Base-by-base conservation (phyloP, 1,140 invertebrate genomes). In the Telenomus remus region DNA sequence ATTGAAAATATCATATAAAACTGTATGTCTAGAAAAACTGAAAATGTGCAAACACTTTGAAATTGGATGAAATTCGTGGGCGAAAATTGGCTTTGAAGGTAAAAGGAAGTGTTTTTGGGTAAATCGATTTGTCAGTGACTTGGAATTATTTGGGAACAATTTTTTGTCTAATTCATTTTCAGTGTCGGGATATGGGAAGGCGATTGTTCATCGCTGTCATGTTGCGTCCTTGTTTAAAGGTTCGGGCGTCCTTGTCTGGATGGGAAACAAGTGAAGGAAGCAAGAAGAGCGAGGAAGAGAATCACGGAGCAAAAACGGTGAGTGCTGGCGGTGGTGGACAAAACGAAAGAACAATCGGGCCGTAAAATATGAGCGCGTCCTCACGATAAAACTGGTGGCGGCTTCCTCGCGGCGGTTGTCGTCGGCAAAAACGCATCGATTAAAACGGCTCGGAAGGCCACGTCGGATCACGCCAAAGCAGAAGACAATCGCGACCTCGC, bases 341-440 rank as follows among this genome's bases (percentile, higher is more conserved):
- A 76, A 50, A 70, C 76, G 64, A 72, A 78, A 72, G 80, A 81
- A 82, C 82, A 82, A 82, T 82, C 81, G 81, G 63, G 37, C 79
- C 64, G 78, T 81, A 81, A 84, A 84, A 84, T 84, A 84, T 78
- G 72, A 69, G 55, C 74, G 60, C 61, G 70, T 76, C 73, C 75
- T 54, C 68, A 76, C 82, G 81, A 85, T 84, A 85, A 85, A 85
- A 79, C 80, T 80, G 76, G 80, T 81, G 81, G 84, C 80, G 77
- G 79, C 80, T 79, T 80, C 77, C 78, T 69, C 73, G 77, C 74
- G 82, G 79, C 71, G 80, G 78, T 75, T 73, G 82, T 81, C 81
- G 79, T 76, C 66, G 79, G 70, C 76, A 80, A 81, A 81, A 83
- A 84, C 79, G 82, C 82, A 84, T 83, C 84, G 85, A 85, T 86